These are phyloP conservation scores for Cariama cristata DNA, from an alignment of 2,113 vertebrate species.

Conservation along the genomic window DNA sequence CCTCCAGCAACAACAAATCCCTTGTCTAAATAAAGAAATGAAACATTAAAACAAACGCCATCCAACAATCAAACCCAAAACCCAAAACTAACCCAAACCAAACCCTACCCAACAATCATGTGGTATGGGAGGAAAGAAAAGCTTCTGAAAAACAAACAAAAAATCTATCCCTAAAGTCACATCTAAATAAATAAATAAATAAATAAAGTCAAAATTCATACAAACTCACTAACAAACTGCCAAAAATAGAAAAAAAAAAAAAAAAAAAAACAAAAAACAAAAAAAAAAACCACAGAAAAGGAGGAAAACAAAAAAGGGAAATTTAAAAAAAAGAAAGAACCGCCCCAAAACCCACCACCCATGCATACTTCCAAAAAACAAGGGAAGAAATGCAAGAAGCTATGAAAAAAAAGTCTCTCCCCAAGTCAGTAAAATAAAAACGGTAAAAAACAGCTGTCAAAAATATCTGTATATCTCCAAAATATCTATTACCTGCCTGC, in stretches of 20 bases:
- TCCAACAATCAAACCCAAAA: not conserved
- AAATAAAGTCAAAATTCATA: not conserved
- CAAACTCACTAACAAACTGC: not conserved
- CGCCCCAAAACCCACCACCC: fast-evolving
- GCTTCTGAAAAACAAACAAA: not conserved
- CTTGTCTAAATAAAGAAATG: not conserved
- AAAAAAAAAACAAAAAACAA: not conserved
- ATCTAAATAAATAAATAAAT: not conserved
- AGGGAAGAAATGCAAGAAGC: not conserved
- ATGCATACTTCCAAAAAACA: not conserved
- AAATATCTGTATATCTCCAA: not conserved
- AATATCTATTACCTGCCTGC: not conserved
- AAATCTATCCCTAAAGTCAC: fast-evolving
- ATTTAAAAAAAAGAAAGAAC: not conserved
- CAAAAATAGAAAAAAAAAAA: not conserved
- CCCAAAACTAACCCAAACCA: fast-evolving
- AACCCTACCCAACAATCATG: not conserved
- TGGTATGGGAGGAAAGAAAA: not conserved
- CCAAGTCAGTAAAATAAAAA: not conserved
- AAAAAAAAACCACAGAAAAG: not conserved
- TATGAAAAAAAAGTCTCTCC: not conserved
- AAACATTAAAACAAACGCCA: not conserved
- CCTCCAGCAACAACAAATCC: not conserved
- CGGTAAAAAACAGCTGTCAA: not conserved
- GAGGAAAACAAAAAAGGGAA: not conserved